Base-by-base conservation (phyloP, 2,888 invertebrate species). In the Catocala sponsa region DNA sequence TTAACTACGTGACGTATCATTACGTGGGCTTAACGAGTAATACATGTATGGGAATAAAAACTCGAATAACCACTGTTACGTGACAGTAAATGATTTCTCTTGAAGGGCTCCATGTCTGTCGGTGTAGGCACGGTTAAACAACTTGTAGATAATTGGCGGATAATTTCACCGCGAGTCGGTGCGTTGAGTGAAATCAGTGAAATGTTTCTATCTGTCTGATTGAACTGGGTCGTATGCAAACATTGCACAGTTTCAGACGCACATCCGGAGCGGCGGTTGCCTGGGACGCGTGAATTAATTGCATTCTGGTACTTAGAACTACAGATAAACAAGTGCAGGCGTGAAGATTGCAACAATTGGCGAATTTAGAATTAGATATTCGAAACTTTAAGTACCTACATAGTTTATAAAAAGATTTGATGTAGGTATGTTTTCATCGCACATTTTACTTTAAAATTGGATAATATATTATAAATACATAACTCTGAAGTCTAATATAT, bases 181-280 rank as follows among this genome's bases (percentile, higher is more conserved):
- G 35, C n/a, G 46, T 6, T 38, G 46, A 68, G 79, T 68, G 79
- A 78, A 78, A 80, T 72, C 78, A 72, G 78, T 71, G 68, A 74
- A 78, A 72, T 65, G 66, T 69, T 59, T 69, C 65, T 62, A 73
- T 72, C 61, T 74, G 47, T 67, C 53, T 50, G 62, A 66, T 56
- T 57, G 51, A 71, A 76, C 65, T 68, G 60, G 71, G 78, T 65
- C 76, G 60, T 67, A 78, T 69, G 72, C 71, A 71, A 76, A 76
- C 62, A 52, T 55, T 65, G 75, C 65, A 70, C 55, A 54, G 38
- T 50, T 62, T 71, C 68, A 71, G 53, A 55, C 53, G 51, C 63
- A 63, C 72, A 77, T 80, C 79, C 80, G 82, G 76, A 62, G 63
- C 51, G 50, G 65, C 55, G 52, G 63, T 51, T 72, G 66, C 69